A percentile compares a stretch with the other conserved stretches of the same genome.
Evolutionary conservation across 2,113 vertebrate species (phyloP).

Genomic region (Amphilophus citrinellus): DNA sequence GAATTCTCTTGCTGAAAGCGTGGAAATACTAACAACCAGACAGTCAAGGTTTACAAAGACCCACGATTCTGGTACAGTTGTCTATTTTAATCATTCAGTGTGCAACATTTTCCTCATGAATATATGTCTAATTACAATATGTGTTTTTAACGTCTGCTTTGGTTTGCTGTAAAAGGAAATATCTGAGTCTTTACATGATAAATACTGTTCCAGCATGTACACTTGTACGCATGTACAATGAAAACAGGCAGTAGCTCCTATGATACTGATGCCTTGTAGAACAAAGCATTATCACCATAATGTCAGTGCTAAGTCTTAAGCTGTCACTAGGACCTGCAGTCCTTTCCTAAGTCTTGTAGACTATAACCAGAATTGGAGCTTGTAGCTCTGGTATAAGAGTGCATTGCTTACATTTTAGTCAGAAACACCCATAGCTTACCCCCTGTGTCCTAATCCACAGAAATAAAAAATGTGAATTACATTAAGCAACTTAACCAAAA

Average conservation of each 20-base stretch:
- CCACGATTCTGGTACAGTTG: not conserved
- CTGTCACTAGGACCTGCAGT: not conserved
- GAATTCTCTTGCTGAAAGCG: conserved; percentile 15
- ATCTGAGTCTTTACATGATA: not conserved
- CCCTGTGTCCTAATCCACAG: not conserved
- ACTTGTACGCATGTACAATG: not conserved
- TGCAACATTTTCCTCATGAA: not conserved
- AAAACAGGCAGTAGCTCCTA: not conserved
- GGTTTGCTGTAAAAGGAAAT: not conserved
- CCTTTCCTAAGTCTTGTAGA: not conserved
- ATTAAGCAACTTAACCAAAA: no score
- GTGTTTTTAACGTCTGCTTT: not conserved
- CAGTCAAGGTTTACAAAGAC: conserved; percentile 4
- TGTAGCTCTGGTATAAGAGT: not conserved
- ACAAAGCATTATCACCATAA: no score
- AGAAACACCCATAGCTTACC: not conserved
- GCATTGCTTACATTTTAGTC: not conserved
- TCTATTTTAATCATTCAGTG: not conserved
- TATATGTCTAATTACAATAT: not conserved
- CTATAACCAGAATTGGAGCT: not conserved
- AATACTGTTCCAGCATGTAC: not conserved
- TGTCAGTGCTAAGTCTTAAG: no score
- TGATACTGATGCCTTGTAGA: not conserved
- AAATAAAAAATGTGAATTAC: not conserved
- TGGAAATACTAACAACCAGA: conserved; percentile 37